Conservation (phyloP, 2,888 invertebrate genomes). For the Leuctra nigra region DNA sequence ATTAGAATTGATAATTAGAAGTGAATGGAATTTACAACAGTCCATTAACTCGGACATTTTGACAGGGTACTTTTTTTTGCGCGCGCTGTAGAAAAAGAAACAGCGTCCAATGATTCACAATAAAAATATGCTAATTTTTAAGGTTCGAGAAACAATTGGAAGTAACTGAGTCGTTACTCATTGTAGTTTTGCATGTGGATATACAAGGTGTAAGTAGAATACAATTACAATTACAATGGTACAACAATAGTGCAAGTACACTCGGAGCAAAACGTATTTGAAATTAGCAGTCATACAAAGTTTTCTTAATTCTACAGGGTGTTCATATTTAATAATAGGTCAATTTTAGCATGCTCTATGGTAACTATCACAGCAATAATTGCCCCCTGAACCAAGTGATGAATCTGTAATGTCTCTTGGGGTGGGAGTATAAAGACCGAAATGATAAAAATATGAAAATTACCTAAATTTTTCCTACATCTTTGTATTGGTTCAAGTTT, state of each 20-base stretch:
- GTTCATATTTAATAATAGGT: no score
- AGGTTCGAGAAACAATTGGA: slow-evolving; percentile 12
- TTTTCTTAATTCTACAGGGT: no score
- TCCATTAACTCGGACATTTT: slow-evolving; percentile 16
- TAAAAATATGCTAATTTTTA: slow-evolving; percentile 13
- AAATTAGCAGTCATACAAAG: no score
- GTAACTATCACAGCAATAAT: no score
- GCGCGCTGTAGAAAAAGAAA: background rate
- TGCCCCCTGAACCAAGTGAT: no score
- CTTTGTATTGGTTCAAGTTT: no score
- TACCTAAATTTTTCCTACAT: no score
- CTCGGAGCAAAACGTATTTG: no score
- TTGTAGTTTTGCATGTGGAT: background rate
- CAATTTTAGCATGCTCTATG: no score
- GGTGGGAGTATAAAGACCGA: no score
- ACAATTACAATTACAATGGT: background rate
- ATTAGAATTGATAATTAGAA: slow-evolving; percentile 19
- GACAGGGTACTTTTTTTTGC: slow-evolving; percentile 7
- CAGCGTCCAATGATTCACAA: slow-evolving; percentile 13
- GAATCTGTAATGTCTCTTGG: no score
- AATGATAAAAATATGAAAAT: no score
- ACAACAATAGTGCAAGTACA: background rate
- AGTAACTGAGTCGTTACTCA: slow-evolving; percentile 12
- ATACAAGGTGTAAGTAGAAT: background rate
- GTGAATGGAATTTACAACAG: slow-evolving; percentile 17